Base-by-base conservation (phyloP, 2,888 invertebrate species). In the Drepanosiphum platanoidis region DNA sequence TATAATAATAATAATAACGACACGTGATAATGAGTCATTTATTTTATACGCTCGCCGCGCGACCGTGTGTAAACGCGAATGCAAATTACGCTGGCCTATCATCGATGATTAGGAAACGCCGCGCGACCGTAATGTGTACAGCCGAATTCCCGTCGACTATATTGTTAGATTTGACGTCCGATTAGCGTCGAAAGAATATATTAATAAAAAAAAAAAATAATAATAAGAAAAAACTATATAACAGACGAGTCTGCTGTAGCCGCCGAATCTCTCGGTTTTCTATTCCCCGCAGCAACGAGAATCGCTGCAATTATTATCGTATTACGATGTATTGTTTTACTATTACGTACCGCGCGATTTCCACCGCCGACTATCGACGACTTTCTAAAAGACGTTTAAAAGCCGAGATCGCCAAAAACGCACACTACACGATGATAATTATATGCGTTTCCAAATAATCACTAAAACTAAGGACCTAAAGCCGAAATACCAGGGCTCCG, bases 11-110 rank as follows among this genome's bases (percentile, higher is more conserved):
- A n/a, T n/a, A n/a, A n/a, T n/a, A n/a, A n/a, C n/a, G n/a, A 39
- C 27, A 39, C 22, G 68, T 9, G 8, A 22, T 68, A 68, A 68
- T 68, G 68, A 68, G 39, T 58, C 75, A 58, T 61, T 58, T 75
- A 36, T 75, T 58, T 32, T 27, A 58, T 27, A 39, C 30, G 27
- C 64, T 64, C 39, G 39, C 13, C 18, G n/a, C 61, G 39, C 39
- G 9, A 30, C 30, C 39, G 27, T 77, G 36, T 58, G 11, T 22
- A 7, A 75, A 15, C 30, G 61, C 30, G 22, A 64, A 64, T 64
- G 30, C 39, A 78, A 78, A 78, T 61, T 61, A 27, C n/a, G n/a
- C 18, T 22, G 61, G 61, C 3, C 36, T 39, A 39, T 77, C 30
- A 3, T 64, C 30, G 64, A 30, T 30, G 64, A 30, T 30, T 30